Conservation (phyloP, 92 coral and sea anemone genomes). For the Desmophyllum pertusum region DNA sequence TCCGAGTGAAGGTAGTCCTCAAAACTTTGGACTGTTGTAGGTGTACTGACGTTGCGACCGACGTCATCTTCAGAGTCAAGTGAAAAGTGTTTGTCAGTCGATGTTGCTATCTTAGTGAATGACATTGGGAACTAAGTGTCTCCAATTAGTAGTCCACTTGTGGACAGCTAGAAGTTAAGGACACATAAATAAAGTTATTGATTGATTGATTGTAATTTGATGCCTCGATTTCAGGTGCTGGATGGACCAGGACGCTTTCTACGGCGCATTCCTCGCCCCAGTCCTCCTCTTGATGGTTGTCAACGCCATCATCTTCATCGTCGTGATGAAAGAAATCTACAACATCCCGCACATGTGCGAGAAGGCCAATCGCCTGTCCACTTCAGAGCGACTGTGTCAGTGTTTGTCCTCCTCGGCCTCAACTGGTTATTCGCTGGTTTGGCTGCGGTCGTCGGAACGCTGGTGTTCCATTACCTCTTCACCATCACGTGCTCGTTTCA, state of each 20-base stretch:
- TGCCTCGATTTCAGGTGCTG: slow-evolving; percentile 76
- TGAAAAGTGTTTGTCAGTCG: too few relatives aligned
- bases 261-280: slow-evolving; percentile 89
- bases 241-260: slow-evolving; percentile 80
- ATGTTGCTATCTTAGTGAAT: too few relatives aligned
- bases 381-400: slow-evolving; percentile 89
- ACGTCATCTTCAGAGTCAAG: too few relatives aligned
- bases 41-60: too few relatives aligned
- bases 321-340: slow-evolving; percentile 93
- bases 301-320: slow-evolving; percentile 71
- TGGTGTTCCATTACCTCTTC: slow-evolving; percentile 85
- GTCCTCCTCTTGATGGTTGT: slow-evolving; percentile 80
- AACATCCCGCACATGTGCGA: slow-evolving; percentile 80
- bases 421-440: slow-evolving; percentile 96
- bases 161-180: too few relatives aligned
- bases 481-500: slow-evolving; percentile 94
- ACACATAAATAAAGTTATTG: too few relatives aligned
- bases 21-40: too few relatives aligned
- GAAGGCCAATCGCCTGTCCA: slow-evolving; percentile 77
- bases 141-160: too few relatives aligned
- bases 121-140: too few relatives aligned
- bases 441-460: slow-evolving; percentile 78
- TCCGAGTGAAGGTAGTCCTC: too few relatives aligned
- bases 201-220: too few relatives aligned
- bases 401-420: slow-evolving; percentile 90